Evolutionary conservation across 2,797 vertebrate species (phyloP).

Genomic region (Liasis olivaceus): DNA sequence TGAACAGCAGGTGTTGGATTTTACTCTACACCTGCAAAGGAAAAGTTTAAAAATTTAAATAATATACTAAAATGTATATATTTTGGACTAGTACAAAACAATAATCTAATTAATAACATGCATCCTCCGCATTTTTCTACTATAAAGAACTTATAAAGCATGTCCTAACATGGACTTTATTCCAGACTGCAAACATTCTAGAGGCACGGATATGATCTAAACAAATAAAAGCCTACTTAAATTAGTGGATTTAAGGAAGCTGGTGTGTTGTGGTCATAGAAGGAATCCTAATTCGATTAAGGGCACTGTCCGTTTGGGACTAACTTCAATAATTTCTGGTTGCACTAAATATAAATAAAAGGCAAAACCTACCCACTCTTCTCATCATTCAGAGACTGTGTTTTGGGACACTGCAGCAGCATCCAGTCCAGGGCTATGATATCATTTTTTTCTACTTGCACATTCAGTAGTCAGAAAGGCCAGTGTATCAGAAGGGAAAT

Average conservation of each 20-base stretch:
- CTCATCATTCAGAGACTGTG: background rate
- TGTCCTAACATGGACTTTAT: background rate
- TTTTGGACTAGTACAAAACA: background rate
- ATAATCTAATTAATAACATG: background rate
- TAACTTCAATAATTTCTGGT: background rate
- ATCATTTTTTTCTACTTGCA: too few species aligned
- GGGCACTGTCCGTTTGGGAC: background rate
- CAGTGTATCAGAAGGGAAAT: background rate
- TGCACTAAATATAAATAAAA: background rate
- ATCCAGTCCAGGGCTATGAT: background rate
- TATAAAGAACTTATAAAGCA: background rate
- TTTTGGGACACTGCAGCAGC: background rate
- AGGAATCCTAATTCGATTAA: background rate
- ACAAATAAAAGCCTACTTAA: background rate
- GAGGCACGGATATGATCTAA: background rate
- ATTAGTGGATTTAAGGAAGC: background rate
- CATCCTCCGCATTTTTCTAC: background rate
- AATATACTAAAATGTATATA: conserved; percentile 25
- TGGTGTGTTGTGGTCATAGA: background rate
- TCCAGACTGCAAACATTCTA: background rate
- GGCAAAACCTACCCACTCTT: background rate
- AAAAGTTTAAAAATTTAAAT: conserved; percentile 73
- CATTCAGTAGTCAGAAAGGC: background rate
- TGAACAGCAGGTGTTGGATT: conserved; percentile 42
- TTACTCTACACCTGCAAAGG: conserved; percentile 74